phyloP scores from a whole-genome alignment of 2,888 invertebrate species.

The Psylliodes chrysocephalus region DNA sequence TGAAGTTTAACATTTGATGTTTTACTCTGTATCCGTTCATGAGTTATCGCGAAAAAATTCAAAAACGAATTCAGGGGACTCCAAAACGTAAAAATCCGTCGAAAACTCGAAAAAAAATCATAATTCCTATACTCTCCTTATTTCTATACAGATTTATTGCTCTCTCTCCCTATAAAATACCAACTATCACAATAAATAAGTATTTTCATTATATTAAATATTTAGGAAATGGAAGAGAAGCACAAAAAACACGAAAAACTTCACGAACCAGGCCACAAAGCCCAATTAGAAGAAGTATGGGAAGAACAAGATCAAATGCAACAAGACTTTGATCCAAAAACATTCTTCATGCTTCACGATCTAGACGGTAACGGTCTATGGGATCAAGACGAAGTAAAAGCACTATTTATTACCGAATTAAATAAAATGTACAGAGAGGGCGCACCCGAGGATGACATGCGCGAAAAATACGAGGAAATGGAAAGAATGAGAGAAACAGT shows the following conservation, averaged over 20 bases:
- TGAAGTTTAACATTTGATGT: no score
- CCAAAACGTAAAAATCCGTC: no score
- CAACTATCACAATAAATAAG: no score
- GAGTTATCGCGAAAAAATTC: no score
- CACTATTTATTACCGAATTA: slow-evolving; percentile 91
- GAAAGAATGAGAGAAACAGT: slow-evolving; percentile 98
- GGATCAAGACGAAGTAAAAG: slow-evolving; percentile 94
- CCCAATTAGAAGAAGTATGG: slow-evolving; percentile 98
- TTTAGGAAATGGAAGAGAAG: slow-evolving; percentile 72
- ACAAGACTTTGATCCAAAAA: slow-evolving; percentile 92
- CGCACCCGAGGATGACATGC: slow-evolving; percentile 85
- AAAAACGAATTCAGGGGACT: no score
- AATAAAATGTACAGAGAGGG: slow-evolving; percentile 93
- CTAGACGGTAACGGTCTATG: slow-evolving; percentile 67
- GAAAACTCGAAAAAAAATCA: no score
- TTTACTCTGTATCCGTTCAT: no score
- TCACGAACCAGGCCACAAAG: slow-evolving; percentile 93
- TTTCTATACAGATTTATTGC: no score
- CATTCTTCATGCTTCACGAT: slow-evolving; percentile 97
- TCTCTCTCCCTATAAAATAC: no score
- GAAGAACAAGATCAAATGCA: slow-evolving; percentile 93
- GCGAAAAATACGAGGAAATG: slow-evolving; percentile 94
- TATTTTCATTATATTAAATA: no score
- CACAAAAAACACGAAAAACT: slow-evolving; percentile 88
- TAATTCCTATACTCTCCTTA: no score